Evolutionary conservation across 2,797 vertebrate genomes (phyloP).

Genomic region (Pogonophryne albipinna): DNA sequence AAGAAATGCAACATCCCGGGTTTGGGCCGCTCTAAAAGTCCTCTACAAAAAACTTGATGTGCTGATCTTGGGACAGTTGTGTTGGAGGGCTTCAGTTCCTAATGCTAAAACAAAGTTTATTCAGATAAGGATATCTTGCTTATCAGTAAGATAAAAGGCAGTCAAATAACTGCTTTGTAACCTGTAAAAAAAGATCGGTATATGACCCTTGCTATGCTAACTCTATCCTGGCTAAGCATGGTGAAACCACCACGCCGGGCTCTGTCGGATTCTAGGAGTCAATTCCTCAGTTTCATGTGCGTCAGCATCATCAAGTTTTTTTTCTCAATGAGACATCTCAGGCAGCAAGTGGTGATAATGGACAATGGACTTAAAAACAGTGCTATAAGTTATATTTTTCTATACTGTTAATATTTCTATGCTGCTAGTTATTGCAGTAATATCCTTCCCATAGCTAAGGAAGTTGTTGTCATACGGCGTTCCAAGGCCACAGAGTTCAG

Average conservation of each 20-base stretch:
- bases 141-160: constrained; percentile 7
- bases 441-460: constrained; percentile 84
- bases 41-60: constrained; percentile 53
- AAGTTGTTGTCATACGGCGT: constrained; percentile 83
- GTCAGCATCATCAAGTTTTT: constrained; percentile 68
- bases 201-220: constrained; percentile 12
- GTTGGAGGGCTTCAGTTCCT: constrained; percentile 24
- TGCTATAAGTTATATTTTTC: constrained; percentile 87
- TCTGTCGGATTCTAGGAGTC: constrained; percentile 28
- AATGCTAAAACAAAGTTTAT: constrained; percentile 1
- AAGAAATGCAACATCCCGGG: constrained; percentile 82
- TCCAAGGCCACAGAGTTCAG: constrained; percentile 81
- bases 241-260: constrained; percentile 23
- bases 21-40: constrained; percentile 77
- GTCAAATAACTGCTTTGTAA: background rate
- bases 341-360: constrained; percentile 85
- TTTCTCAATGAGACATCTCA: constrained; percentile 63
- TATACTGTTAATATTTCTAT: constrained; percentile 85
- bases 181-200: background rate
- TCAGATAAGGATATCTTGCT: constrained; percentile 8
- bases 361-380: constrained; percentile 84
- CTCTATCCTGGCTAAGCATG: background rate
- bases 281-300: constrained; percentile 47
- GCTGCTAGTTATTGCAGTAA: constrained; percentile 83
- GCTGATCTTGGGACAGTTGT: constrained; percentile 52